These are phyloP conservation scores for Neotoma lepida DNA, from an alignment of 2,113 vertebrate species.

Conservation along the genomic window DNA sequence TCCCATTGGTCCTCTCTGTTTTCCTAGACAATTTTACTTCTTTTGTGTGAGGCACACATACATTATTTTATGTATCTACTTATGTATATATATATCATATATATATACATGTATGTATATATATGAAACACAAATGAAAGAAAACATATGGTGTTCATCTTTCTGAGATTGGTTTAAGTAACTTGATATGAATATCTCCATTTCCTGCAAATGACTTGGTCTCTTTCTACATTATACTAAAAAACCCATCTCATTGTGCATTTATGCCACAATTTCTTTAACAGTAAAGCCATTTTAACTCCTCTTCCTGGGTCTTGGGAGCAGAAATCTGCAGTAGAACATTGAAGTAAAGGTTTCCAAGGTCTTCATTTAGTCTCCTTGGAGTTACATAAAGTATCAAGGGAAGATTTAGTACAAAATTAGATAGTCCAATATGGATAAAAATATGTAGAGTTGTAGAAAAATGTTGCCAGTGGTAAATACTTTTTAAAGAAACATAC, in stretches of 20 bases:
- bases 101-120: not conserved
- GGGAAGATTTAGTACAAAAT: not conserved
- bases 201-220: not conserved
- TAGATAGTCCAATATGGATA: conserved; percentile 4
- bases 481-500: conserved; percentile 4
- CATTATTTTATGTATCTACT: not conserved
- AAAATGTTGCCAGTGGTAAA: not conserved
- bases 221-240: not conserved
- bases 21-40: not conserved
- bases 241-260: not conserved
- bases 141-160: not conserved
- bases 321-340: not conserved
- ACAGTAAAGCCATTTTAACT: not conserved
- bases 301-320: not conserved
- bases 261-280: not conserved
- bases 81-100: not conserved
- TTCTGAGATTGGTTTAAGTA: not conserved
- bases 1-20: not conserved
- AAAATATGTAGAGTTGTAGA: not conserved
- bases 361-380: conserved; percentile 13
- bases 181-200: not conserved
- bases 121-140: not conserved
- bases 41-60: not conserved
- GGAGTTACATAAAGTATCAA: not conserved
- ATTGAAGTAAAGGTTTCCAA: not conserved